These are phyloP conservation scores for Grammomys surdaster DNA, from an alignment of 2,113 vertebrate species.

Conservation along the genomic window DNA sequence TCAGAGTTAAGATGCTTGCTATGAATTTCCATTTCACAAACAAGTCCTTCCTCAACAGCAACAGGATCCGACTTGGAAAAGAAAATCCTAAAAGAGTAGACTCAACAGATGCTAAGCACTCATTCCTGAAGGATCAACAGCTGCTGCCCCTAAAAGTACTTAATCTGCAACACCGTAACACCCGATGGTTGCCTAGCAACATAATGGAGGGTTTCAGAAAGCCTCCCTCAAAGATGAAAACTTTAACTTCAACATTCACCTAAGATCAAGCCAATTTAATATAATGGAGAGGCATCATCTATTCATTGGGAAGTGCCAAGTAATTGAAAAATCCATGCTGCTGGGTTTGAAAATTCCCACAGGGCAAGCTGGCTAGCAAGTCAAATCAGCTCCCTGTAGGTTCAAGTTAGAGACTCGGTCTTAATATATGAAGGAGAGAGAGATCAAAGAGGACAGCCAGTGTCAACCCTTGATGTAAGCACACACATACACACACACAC, in stretches of 20 bases:
- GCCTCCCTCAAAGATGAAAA: background rate
- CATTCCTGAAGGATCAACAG: constrained; percentile 16
- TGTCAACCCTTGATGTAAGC: background rate
- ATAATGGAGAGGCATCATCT: constrained; percentile 31
- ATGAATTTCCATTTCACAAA: constrained; percentile 39
- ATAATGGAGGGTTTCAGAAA: constrained; percentile 42
- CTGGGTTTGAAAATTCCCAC: background rate
- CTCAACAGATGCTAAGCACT: background rate
- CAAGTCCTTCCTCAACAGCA: background rate
- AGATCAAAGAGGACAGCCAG: background rate
- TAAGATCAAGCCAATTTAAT: constrained; percentile 31
- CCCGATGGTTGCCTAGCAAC: background rate
- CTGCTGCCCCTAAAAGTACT: constrained; percentile 25
- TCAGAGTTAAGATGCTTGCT: background rate
- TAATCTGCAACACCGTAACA: background rate
- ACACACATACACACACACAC: background rate
- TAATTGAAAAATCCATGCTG: constrained; percentile 21
- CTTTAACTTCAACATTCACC: background rate
- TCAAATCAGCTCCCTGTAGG: background rate
- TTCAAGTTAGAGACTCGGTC: background rate
- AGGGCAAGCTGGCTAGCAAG: background rate
- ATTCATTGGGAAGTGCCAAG: constrained; percentile 31
- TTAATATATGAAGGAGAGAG: background rate
- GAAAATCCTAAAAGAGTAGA: constrained; percentile 31
- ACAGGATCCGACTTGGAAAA: constrained; percentile 31